Base-by-base conservation (phyloP, 1,140 invertebrate species). In the Tribolium castaneum region DNA sequence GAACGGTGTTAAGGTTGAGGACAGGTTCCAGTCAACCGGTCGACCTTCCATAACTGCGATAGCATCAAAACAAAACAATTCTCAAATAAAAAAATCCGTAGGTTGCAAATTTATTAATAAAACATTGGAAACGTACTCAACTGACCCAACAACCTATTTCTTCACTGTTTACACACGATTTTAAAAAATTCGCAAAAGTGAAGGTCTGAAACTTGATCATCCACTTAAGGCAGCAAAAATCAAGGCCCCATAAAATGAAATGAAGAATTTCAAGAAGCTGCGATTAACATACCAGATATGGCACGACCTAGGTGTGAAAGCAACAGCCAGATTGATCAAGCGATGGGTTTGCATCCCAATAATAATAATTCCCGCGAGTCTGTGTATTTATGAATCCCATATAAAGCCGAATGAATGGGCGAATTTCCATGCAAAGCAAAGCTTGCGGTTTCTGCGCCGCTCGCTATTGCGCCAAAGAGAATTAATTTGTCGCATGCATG, bases 401-500 rank as follows among this genome's bases (percentile, higher is more conserved):
- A 30, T 59, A 25, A 59, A 59, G 10, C 30, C 30, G 9, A 25
- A 22, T 59, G 54, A 66, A 66, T 35, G 59, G 56, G 3, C 1
- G 30, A 66, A 66, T 66, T 66, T 66, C 30, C 59, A 14, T 35
- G 25, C 3, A 13, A 14, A 22, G 59, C 59, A 59, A 59, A 59
- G 54, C 16, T 25, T 59, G 54, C 54, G 54, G 54, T 59, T 30
- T 12, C 16, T 19, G 6, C 54, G 54, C 14, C 54, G 19, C 6
- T 45, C 39, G 39, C 39, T 1, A 45, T 45, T 45, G 39, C 39
- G 7, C 59, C 30, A 35, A 66, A 66, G 59, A 66, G 59, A 59
- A 66, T 66, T 66, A 66, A 66, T 66, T 66, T 66, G 59, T 66
- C 59, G 59, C 30, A 66, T 66, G 16, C 13, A 22, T 66, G 59